Conservation (phyloP, 1,140 invertebrate genomes). For the Papilio polytes region DNA sequence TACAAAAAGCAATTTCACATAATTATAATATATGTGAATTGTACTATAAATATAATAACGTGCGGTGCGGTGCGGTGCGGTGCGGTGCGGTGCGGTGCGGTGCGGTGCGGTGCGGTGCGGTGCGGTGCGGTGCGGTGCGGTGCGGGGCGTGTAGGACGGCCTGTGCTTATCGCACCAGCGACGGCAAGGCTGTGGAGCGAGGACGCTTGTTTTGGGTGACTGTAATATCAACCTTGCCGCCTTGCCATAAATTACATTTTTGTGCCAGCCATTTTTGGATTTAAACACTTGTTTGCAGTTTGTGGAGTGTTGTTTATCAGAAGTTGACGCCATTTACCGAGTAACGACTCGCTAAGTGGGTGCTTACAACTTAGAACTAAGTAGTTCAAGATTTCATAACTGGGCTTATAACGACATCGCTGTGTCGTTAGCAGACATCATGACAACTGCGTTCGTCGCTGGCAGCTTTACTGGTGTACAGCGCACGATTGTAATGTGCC, state of each 20-base stretch:
- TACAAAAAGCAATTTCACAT: not conserved
- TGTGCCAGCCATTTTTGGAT: not conserved
- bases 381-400: conserved; percentile 21
- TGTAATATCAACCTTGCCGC: not conserved
- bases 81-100: too few species aligned
- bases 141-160: too few species aligned
- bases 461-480: not conserved
- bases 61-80: too few species aligned
- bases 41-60: too few species aligned
- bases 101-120: not conserved
- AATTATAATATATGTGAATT: not conserved
- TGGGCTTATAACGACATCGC: not conserved
- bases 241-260: conserved; percentile 18
- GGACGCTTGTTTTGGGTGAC: not conserved
- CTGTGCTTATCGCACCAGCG: too few species aligned
- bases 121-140: not conserved
- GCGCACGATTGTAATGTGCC: not conserved
- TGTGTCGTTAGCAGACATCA: not conserved
- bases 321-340: conserved; percentile 1
- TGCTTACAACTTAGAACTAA: conserved; percentile 15
- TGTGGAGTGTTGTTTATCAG: conserved; percentile 18
- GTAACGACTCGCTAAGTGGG: conserved; percentile 1
- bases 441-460: not conserved
- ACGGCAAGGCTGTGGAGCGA: too few species aligned
- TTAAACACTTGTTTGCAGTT: conserved; percentile 13